phyloP scores from a whole-genome alignment of 2,113 vertebrate genomes.

The Takifugu bimaculatus region DNA sequence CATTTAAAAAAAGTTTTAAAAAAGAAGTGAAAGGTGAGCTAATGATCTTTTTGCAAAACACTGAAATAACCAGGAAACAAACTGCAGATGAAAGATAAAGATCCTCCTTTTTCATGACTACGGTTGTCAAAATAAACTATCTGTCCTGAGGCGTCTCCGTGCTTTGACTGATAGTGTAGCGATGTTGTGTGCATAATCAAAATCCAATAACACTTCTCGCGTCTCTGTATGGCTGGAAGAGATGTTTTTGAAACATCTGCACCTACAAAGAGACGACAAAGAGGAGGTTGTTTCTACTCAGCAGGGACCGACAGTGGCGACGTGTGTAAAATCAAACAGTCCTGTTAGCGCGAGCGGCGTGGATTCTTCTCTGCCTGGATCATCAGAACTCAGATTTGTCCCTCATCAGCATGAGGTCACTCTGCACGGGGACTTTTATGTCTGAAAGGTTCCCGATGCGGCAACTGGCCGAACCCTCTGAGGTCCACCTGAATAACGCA shows the following conservation, averaged over 20 bases:
- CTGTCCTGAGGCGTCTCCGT: conserved; percentile 22
- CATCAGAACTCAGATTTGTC: no score
- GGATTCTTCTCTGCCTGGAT: neutral
- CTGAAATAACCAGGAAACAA: conserved; percentile 1
- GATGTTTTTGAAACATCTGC: conserved; percentile 14
- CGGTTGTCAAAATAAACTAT: conserved; percentile 7
- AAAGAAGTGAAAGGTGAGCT: neutral
- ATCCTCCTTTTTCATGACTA: conserved; percentile 11
- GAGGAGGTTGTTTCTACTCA: conserved; percentile 6
- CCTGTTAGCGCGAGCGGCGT: neutral
- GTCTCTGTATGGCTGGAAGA: conserved; percentile 16
- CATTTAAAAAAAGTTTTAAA: no score
- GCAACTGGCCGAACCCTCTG: conserved; percentile 13
- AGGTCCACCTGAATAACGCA: conserved; percentile 43
- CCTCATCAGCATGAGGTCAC: no score
- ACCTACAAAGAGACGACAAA: conserved; percentile 19
- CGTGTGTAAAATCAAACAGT: conserved; percentile 4
- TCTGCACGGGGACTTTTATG: neutral
- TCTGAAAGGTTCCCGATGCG: conserved; percentile 7
- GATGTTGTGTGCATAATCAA: conserved; percentile 32
- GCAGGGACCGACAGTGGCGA: neutral
- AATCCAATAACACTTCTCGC: conserved; percentile 22
- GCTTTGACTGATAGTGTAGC: conserved; percentile 26
- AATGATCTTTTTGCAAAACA: neutral
- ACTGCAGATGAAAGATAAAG: neutral